Evolutionary conservation across 2,113 vertebrate genomes (phyloP).

Genomic region (Copsychus sechellarum): DNA sequence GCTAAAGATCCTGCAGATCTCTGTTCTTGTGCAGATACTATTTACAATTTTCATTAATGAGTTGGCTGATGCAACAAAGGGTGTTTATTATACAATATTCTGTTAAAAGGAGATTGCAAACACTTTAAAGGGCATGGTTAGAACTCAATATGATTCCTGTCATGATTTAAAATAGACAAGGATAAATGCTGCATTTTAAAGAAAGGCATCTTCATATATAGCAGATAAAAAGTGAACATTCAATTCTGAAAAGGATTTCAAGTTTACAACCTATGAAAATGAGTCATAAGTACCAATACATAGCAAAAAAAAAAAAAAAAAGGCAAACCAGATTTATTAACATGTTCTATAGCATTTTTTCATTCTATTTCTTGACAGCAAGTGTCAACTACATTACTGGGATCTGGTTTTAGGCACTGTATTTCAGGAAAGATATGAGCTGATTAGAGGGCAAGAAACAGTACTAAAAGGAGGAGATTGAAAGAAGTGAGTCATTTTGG

Average conservation of each 20-base stretch:
- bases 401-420: neutral
- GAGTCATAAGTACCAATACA: neutral
- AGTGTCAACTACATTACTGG: neutral
- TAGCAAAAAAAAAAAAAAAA: neutral
- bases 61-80: neutral
- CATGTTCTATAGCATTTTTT: neutral
- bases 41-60: neutral
- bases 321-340: neutral
- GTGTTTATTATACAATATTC: neutral
- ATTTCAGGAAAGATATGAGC: neutral
- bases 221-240: neutral
- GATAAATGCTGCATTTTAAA: neutral
- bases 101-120: neutral
- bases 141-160: neutral
- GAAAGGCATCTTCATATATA: neutral
- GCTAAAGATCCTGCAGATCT: neutral
- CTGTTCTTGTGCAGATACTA: neutral
- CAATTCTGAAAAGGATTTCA: neutral
- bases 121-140: neutral
- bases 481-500: neutral
- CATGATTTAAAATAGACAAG: neutral
- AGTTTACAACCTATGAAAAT: neutral
- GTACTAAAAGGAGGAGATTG: neutral
- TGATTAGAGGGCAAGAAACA: neutral
- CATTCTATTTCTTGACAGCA: neutral